Percentiles rank a stretch among this genome's conserved stretches.
These are phyloP conservation scores for Salminus brasiliensis DNA, from an alignment of 2,113 vertebrate species.

Conservation along the genomic window DNA sequence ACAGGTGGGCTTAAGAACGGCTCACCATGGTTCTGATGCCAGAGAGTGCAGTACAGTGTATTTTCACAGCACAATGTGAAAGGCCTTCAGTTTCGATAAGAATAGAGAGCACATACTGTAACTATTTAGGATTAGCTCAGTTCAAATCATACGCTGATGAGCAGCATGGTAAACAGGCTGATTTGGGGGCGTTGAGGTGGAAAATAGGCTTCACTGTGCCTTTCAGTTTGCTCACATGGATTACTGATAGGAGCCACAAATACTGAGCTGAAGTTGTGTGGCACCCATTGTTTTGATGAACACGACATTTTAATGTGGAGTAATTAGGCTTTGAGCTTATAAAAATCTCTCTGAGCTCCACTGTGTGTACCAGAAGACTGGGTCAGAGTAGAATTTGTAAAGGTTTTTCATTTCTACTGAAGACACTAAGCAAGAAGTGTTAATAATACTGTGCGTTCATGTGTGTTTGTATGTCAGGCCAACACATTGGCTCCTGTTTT, in stretches of 20 bases:
- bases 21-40: constrained; percentile 9
- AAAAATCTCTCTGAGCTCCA: too few relatives aligned
- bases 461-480: constrained; percentile 53
- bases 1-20: constrained; percentile 31
- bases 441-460: background rate
- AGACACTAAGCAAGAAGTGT: background rate
- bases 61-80: constrained; percentile 36
- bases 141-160: background rate
- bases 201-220: background rate
- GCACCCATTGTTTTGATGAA: background rate
- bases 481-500: constrained; percentile 64
- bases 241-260: background rate
- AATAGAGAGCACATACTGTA: background rate
- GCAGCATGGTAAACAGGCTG: background rate
- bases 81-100: too few relatives aligned
- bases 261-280: background rate
- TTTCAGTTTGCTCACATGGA: background rate
- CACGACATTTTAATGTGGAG: too few relatives aligned
- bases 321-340: too few relatives aligned
- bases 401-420: too few relatives aligned
- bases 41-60: background rate
- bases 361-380: too few relatives aligned
- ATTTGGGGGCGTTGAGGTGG: background rate
- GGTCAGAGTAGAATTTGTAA: too few relatives aligned
- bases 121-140: background rate